A percentile compares a stretch with the other conserved stretches of the same genome.
phyloP scores from a whole-genome alignment of 2,888 invertebrate genomes.

The Drosophila maculinotata region DNA sequence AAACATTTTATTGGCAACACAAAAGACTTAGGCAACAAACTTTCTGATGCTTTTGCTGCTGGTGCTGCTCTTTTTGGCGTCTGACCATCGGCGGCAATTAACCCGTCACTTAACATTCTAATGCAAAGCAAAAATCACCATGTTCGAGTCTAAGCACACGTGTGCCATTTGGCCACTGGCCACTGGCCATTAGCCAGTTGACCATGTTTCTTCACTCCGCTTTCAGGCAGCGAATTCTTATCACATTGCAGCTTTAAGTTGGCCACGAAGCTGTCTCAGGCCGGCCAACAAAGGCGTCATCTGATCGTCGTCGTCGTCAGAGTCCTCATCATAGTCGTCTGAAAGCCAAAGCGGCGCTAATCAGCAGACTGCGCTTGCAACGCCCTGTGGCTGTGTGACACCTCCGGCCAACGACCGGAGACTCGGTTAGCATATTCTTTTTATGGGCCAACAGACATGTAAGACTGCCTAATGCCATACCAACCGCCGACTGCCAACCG shows the following conservation, averaged over 20 bases:
- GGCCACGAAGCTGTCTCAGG: constrained; percentile 32
- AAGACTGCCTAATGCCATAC: constrained; percentile 27
- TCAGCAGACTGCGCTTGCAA: constrained; percentile 46
- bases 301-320: constrained; percentile 26
- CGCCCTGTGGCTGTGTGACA: constrained; percentile 52
- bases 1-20: constrained; percentile 22
- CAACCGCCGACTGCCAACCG: not conserved
- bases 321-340: constrained; percentile 13
- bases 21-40: constrained; percentile 68
- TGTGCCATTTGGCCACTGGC: constrained; percentile 2
- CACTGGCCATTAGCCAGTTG: constrained; percentile 4
- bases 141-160: constrained; percentile 17
- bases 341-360: constrained; percentile 58
- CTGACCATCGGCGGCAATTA: constrained; percentile 58
- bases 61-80: constrained; percentile 3
- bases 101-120: constrained; percentile 78
- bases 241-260: constrained; percentile 26
- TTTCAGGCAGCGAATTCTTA: constrained; percentile 25
- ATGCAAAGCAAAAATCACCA: constrained; percentile 37
- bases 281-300: constrained; percentile 44
- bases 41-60: constrained; percentile 17
- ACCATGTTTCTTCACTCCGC: constrained; percentile 8
- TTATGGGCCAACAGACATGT: constrained; percentile 61
- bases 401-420: constrained; percentile 51
- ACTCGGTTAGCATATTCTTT: constrained; percentile 44